These are phyloP conservation scores for Cantharis rustica DNA, from an alignment of 2,888 invertebrate genomes.

Conservation along the genomic window DNA sequence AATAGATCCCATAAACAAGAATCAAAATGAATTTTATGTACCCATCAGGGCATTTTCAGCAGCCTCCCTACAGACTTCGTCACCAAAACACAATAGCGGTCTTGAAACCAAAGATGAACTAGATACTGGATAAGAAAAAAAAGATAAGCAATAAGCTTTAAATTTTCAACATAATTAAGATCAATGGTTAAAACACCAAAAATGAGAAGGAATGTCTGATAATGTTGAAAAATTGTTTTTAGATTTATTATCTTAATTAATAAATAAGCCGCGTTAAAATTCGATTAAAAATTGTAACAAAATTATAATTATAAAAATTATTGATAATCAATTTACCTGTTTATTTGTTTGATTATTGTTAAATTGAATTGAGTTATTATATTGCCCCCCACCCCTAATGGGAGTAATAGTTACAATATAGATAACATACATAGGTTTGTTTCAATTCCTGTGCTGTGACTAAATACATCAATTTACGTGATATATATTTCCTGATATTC, in stretches of 20 bases:
- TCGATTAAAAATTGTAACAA: neutral
- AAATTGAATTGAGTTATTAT: neutral
- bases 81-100: too few relatives aligned
- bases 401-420: neutral
- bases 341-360: neutral
- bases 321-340: too few relatives aligned
- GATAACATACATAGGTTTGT: neutral
- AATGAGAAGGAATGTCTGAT: neutral
- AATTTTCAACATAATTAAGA: neutral
- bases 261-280: neutral
- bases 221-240: neutral
- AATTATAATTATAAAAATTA: too few relatives aligned
- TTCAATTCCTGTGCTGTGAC: neutral
- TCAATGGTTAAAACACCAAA: neutral
- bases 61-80: too few relatives aligned
- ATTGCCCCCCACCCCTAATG: neutral
- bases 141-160: neutral
- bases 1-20: too few relatives aligned
- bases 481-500: conserved; percentile 22
- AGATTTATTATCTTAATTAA: neutral
- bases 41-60: too few relatives aligned
- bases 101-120: too few relatives aligned
- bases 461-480: conserved; percentile 10
- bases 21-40: too few relatives aligned
- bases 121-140: neutral